These are phyloP conservation scores for Acholoe squamosa DNA, from an alignment of 2,888 invertebrate species.

Conservation along the genomic window DNA sequence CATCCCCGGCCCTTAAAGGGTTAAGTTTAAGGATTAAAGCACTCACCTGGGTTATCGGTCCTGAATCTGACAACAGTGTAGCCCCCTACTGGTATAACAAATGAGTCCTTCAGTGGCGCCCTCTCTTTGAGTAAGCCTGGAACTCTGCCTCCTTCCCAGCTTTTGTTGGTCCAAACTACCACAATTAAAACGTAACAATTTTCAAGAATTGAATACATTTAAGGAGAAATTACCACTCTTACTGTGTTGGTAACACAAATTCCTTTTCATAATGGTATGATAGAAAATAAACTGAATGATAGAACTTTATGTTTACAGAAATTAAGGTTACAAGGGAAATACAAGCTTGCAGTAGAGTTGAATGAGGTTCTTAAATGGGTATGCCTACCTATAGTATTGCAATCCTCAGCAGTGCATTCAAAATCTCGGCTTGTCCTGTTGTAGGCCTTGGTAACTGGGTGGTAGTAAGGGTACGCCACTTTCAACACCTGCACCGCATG, in stretches of 20 bases:
- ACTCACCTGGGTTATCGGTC: slow-evolving; percentile 75
- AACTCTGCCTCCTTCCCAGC: slow-evolving; percentile 64
- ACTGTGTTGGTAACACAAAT: too few species aligned
- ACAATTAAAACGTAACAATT: background rate
- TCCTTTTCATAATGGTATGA: too few species aligned
- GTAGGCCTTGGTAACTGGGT: slow-evolving; percentile 65
- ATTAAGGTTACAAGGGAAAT: too few species aligned
- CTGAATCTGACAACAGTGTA: slow-evolving; percentile 79
- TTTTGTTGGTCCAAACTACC: slow-evolving; percentile 62
- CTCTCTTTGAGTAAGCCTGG: slow-evolving; percentile 59
- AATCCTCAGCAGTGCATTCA: slow-evolving; percentile 68
- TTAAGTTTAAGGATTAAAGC: too few species aligned
- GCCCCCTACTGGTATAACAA: slow-evolving; percentile 80
- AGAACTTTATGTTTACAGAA: too few species aligned
- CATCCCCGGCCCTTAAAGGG: too few species aligned
- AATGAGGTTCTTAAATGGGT: too few species aligned
- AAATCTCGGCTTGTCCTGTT: slow-evolving; percentile 64
- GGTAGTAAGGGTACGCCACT: slow-evolving; percentile 64
- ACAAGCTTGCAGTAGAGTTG: too few species aligned
- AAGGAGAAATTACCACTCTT: too few species aligned
- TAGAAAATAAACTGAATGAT: too few species aligned
- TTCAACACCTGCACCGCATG: slow-evolving; percentile 67
- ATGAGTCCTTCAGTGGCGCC: slow-evolving; percentile 78
- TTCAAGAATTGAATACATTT: too few species aligned
- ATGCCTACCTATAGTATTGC: slow-evolving; percentile 48